These are phyloP conservation scores for Spodoptera frugiperda DNA, from an alignment of 1,140 invertebrate genomes.

Conservation along the genomic window DNA sequence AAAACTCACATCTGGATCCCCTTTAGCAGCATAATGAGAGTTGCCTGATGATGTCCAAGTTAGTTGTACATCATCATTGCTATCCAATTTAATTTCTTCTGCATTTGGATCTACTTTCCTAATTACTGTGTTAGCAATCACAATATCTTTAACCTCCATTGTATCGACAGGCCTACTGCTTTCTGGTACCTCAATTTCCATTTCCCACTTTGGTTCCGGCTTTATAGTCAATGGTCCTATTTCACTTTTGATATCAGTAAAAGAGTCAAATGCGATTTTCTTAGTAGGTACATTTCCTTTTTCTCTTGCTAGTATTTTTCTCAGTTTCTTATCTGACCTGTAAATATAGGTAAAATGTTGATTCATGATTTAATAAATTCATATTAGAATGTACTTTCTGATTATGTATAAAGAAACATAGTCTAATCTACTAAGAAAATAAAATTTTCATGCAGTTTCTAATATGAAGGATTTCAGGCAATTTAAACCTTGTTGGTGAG, in stretches of 20 bases:
- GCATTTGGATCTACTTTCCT: conserved; percentile 71
- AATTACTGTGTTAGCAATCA: conserved; percentile 82
- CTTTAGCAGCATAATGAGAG: conserved; percentile 31
- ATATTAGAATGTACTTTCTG: too few relatives aligned
- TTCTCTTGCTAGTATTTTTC: conserved; percentile 67
- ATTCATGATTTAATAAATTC: too few relatives aligned
- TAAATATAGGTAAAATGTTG: conserved; percentile 31
- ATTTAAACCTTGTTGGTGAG: too few relatives aligned
- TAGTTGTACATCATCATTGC: conserved; percentile 35
- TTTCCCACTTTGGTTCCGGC: conserved; percentile 78
- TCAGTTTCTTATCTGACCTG: conserved; percentile 74
- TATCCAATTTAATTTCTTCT: conserved; percentile 51
- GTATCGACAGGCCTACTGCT: conserved; percentile 58
- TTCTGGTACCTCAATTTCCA: conserved; percentile 74
- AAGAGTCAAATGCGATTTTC: conserved; percentile 80
- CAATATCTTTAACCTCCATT: conserved; percentile 73
- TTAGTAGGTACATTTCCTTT: conserved; percentile 72
- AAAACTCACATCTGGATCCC: conserved; percentile 69
- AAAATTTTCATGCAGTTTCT: too few relatives aligned
- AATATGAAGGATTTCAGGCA: too few relatives aligned
- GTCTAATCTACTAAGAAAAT: too few relatives aligned
- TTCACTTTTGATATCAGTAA: conserved; percentile 82
- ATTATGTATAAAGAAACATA: too few relatives aligned
- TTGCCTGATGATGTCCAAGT: conserved; percentile 46
- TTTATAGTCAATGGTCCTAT: conserved; percentile 77